Evolutionary conservation across 2,888 invertebrate genomes (phyloP).

Genomic region (Ophioninae sp.): DNA sequence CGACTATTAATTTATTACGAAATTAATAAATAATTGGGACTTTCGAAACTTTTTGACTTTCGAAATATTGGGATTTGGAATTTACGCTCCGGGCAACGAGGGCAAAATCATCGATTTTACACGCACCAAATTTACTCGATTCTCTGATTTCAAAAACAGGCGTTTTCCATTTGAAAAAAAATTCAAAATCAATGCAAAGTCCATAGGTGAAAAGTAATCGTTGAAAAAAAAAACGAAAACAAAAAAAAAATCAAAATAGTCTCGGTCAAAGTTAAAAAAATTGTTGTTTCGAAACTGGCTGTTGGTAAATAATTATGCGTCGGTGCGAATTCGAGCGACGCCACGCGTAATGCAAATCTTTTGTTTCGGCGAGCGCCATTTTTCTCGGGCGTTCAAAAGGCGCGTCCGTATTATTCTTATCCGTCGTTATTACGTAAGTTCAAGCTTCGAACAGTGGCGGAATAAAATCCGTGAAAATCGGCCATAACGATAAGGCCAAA

Average conservation of each 20-base stretch:
- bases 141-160: too few relatives aligned
- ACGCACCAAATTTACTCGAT: background rate
- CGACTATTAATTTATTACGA: too few relatives aligned
- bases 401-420: constrained; percentile 3
- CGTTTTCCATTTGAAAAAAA: too few relatives aligned
- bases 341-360: background rate
- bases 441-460: background rate
- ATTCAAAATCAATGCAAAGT: background rate
- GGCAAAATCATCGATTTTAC: background rate
- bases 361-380: constrained; percentile 11
- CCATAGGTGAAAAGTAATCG: background rate
- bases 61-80: background rate
- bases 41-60: background rate
- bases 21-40: background rate
- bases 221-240: background rate
- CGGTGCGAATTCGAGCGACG: background rate
- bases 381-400: constrained; percentile 8
- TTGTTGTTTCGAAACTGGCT: background rate
- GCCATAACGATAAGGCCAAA: background rate
- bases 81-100: background rate
- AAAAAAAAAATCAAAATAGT: too few relatives aligned
- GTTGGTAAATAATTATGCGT: background rate
- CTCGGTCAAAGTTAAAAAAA: background rate
- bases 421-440: background rate
- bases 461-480: constrained; percentile 1